Conservation (phyloP, 1,140 invertebrate species). For the Plectrocnemia conspersa region DNA sequence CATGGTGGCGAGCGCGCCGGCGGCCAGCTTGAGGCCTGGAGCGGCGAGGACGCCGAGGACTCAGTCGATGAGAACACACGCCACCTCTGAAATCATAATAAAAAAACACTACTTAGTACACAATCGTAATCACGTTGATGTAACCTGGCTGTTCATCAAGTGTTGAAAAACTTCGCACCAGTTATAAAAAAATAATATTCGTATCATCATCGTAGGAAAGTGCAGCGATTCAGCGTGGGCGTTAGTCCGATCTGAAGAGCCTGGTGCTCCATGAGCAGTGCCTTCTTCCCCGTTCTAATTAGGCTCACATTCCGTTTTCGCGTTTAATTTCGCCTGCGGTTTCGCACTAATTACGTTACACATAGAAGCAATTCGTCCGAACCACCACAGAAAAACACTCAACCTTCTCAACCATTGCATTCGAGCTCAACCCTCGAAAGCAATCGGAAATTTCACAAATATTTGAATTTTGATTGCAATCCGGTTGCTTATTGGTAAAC, state of each 20-base stretch:
- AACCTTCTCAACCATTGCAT: conserved; percentile 9
- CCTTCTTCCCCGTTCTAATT: conserved; percentile 47
- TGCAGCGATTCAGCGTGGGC: too few species aligned
- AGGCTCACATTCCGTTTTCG: conserved; percentile 53
- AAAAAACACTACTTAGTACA: too few species aligned
- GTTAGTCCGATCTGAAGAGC: too few species aligned
- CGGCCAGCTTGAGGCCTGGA: conserved; percentile 59
- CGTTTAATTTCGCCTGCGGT: conserved; percentile 52
- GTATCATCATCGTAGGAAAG: too few species aligned
- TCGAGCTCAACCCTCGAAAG: neutral
- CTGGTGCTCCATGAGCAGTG: conserved; percentile 38
- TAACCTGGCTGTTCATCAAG: too few species aligned
- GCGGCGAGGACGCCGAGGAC: conserved; percentile 29
- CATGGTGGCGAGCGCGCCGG: conserved; percentile 60
- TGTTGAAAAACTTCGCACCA: too few species aligned
- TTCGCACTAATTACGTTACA: conserved; percentile 52
- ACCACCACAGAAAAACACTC: conserved; percentile 37
- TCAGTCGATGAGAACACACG: conserved; percentile 34
- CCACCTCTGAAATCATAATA: conserved; percentile 28
- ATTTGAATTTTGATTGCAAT: conserved; percentile 38
- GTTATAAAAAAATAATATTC: too few species aligned
- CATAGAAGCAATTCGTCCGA: conserved; percentile 43
- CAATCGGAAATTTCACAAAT: neutral
- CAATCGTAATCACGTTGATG: too few species aligned
- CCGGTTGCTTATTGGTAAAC: conserved; percentile 55